Evolutionary conservation across 2,113 vertebrate genomes (phyloP).

Genomic region (Passer montanus): DNA sequence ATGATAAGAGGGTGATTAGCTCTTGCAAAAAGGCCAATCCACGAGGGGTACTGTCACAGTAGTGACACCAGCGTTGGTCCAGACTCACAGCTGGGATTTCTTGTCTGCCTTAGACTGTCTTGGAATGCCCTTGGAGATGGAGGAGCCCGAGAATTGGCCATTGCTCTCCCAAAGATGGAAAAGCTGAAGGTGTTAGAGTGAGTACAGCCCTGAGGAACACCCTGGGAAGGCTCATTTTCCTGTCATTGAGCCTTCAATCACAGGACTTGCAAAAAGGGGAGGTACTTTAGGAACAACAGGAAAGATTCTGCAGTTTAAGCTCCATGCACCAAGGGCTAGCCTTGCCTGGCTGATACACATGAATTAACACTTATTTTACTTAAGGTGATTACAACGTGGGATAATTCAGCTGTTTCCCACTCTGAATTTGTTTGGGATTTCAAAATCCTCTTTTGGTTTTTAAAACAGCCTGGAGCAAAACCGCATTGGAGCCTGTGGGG

Average conservation of each 20-base stretch:
- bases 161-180: constrained; percentile 74
- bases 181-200: constrained; percentile 83
- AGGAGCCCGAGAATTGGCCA: constrained; percentile 74
- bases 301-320: neutral
- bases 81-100: neutral
- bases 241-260: neutral
- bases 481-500: constrained; percentile 74
- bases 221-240: neutral
- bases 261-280: neutral
- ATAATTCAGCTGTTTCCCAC: neutral
- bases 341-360: neutral
- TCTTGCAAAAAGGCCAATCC: neutral
- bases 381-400: neutral
- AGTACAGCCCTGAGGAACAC: constrained; percentile 49
- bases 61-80: neutral
- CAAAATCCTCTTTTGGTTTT: neutral
- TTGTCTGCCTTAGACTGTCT: constrained; percentile 76
- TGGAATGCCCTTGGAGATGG: constrained; percentile 87
- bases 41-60: neutral
- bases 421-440: neutral
- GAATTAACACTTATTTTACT: neutral
- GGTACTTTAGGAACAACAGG: neutral
- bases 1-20: neutral
- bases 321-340: neutral
- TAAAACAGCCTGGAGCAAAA: constrained; percentile 86